Conservation (phyloP, 2,888 invertebrate genomes). For the Melieria picta region DNA sequence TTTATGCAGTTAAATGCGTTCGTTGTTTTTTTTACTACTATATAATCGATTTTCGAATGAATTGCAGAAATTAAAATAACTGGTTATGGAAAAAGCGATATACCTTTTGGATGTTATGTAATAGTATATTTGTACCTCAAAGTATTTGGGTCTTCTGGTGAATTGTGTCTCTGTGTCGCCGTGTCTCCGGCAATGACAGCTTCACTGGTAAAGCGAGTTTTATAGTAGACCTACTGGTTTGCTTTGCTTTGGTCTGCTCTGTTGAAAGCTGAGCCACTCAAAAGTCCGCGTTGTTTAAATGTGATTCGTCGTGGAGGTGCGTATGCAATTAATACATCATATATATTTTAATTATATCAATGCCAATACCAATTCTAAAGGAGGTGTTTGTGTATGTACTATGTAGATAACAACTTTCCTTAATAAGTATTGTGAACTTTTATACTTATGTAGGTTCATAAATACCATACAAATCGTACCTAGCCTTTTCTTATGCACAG, state of each 20-base stretch:
- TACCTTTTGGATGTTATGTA: conserved; percentile 32
- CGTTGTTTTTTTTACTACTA: not conserved
- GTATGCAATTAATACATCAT: not conserved
- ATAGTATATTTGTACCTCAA: conserved; percentile 19
- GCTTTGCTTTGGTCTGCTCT: not conserved
- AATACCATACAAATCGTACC: too few species aligned
- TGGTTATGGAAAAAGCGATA: conserved; percentile 28
- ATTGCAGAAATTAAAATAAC: conserved; percentile 35
- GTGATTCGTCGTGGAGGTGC: not conserved
- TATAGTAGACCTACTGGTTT: conserved; percentile 3
- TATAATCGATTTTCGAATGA: conserved; percentile 30
- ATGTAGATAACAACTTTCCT: too few species aligned
- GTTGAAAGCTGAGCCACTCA: not conserved
- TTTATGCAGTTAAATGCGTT: not conserved
- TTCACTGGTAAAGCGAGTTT: not conserved
- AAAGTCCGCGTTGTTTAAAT: not conserved
- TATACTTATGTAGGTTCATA: too few species aligned
- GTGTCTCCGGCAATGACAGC: conserved; percentile 1
- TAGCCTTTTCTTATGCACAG: too few species aligned
- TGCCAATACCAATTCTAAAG: not conserved
- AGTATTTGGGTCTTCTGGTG: conserved; percentile 29
- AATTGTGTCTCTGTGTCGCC: conserved; percentile 27
- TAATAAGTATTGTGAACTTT: too few species aligned
- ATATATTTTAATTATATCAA: not conserved
- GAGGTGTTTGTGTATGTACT: too few species aligned